Percentiles rank a stretch among this genome's conserved stretches.
These are phyloP conservation scores for Numenius arquata DNA, from an alignment of 2,113 vertebrate species.

Conservation along the genomic window DNA sequence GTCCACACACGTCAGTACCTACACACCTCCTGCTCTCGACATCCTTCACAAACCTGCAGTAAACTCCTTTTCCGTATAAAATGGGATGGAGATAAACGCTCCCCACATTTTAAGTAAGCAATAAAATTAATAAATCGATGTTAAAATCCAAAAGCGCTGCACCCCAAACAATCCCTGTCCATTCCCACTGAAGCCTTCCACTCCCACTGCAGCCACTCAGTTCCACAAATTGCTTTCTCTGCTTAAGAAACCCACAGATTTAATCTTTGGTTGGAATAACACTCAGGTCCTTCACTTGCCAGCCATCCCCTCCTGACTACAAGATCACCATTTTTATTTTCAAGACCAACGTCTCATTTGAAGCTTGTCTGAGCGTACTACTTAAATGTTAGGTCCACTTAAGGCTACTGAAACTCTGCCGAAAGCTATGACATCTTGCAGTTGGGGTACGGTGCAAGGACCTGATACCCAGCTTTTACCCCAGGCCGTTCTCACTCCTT, in stretches of 20 bases:
- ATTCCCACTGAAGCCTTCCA: not conserved
- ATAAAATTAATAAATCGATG: not conserved
- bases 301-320: not conserved
- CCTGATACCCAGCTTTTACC: not conserved
- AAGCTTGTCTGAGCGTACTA: not conserved
- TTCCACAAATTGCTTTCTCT: not conserved
- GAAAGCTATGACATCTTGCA: not conserved
- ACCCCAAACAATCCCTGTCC: not conserved
- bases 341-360: not conserved
- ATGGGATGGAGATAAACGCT: not conserved
- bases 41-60: not conserved
- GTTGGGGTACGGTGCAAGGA: not conserved
- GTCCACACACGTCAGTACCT: not conserved
- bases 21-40: not conserved
- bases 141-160: not conserved
- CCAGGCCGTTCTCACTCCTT: not conserved
- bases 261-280: not conserved
- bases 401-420: not conserved
- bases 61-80: not conserved
- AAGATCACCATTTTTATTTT: not conserved
- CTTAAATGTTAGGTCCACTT: not conserved
- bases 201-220: not conserved
- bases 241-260: not conserved
- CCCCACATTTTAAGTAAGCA: not conserved
- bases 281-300: not conserved